Evolutionary conservation across 2,113 vertebrate genomes (phyloP).

Genomic region (Lagopus muta): DNA sequence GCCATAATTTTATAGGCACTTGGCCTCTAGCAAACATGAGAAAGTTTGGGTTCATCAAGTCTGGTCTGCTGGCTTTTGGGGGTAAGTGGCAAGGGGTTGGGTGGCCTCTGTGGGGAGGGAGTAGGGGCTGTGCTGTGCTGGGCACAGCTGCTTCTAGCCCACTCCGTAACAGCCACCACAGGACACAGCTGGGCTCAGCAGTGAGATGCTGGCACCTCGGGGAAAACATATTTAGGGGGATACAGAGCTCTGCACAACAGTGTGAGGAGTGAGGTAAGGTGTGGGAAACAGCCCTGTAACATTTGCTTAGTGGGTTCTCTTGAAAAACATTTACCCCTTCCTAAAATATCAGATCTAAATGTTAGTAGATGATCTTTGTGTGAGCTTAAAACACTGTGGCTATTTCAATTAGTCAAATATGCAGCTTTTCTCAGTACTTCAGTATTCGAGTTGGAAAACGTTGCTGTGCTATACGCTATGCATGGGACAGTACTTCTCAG

Average conservation of each 20-base stretch:
- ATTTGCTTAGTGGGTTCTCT: background rate
- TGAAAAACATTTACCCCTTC: background rate
- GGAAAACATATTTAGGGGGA: accelerated
- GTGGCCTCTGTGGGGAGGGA: background rate
- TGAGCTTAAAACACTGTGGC: background rate
- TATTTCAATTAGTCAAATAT: background rate
- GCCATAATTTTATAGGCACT: accelerated
- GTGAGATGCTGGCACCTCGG: accelerated
- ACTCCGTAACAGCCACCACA: background rate
- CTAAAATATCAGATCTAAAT: too few species aligned
- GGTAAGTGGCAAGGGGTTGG: background rate
- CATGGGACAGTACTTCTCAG: background rate
- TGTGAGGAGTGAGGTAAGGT: accelerated
- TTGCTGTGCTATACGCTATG: background rate
- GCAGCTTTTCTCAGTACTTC: background rate
- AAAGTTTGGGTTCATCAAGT: background rate
- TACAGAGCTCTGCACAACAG: accelerated
- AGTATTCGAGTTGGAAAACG: background rate
- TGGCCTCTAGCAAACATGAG: background rate
- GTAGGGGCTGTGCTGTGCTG: accelerated
- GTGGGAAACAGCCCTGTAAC: background rate
- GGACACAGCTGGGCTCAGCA: background rate
- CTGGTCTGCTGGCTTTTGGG: background rate
- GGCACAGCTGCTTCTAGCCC: accelerated
- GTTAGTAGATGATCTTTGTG: background rate